These are phyloP conservation scores for Halocaridina rubra DNA, from an alignment of 2,888 invertebrate genomes.

Conservation along the genomic window DNA sequence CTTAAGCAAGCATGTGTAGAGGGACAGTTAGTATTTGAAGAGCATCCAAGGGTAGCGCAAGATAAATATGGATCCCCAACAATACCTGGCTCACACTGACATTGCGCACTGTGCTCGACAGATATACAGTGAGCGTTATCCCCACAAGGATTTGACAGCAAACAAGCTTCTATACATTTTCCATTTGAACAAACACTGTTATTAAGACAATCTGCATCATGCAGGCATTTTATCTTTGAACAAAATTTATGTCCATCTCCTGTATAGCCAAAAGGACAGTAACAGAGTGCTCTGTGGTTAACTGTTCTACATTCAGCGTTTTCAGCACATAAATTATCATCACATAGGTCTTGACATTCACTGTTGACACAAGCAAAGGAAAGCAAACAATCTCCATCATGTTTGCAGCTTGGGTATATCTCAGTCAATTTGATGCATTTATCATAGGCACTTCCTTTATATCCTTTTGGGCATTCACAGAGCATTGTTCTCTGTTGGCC, in stretches of 20 bases:
- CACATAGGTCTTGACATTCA: slow-evolving; percentile 66
- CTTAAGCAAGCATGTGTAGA: slow-evolving; percentile 64
- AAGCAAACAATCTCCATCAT: slow-evolving; percentile 79
- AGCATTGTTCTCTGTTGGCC: slow-evolving; percentile 72
- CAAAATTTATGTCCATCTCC: slow-evolving; percentile 65
- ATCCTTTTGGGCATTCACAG: slow-evolving; percentile 84
- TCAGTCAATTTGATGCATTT: slow-evolving; percentile 70
- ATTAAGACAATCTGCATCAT: slow-evolving; percentile 79
- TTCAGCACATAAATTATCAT: slow-evolving; percentile 74
- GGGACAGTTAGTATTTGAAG: slow-evolving; percentile 65
- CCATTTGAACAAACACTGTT: slow-evolving; percentile 86
- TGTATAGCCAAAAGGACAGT: slow-evolving; percentile 73
- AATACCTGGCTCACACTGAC: slow-evolving; percentile 85
- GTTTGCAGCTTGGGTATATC: slow-evolving; percentile 71
- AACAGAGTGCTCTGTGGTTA: slow-evolving; percentile 82
- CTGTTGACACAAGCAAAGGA: slow-evolving; percentile 76
- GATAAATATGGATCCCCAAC: slow-evolving; percentile 82
- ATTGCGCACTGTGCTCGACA: slow-evolving; percentile 73
- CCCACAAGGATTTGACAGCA: slow-evolving; percentile 82
- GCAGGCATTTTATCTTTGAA: slow-evolving; percentile 9
- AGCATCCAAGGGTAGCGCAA: slow-evolving; percentile 70
- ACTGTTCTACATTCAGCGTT: slow-evolving; percentile 81
- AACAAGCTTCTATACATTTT: slow-evolving; percentile 74
- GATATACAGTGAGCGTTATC: slow-evolving; percentile 75
- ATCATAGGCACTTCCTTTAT: slow-evolving; percentile 76